Base-by-base conservation (phyloP, 2,113 vertebrate genomes). In the Alces alces region DNA sequence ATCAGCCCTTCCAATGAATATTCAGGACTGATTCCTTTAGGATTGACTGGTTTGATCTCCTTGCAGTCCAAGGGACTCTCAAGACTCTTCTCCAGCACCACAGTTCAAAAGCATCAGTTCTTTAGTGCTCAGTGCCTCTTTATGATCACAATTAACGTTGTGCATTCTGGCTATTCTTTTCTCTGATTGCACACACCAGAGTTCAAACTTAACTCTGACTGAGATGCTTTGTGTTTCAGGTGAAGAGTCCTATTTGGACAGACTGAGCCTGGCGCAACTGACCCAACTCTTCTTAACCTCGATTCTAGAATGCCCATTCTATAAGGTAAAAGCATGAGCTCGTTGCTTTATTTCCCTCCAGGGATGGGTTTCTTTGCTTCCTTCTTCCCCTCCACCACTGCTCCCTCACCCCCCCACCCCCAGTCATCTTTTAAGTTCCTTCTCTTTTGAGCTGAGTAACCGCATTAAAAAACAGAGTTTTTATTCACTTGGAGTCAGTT, bases 221-320 rank as follows among this genome's bases (percentile, higher is more conserved):
- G 5, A 91, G 61, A 33, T 66, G 96, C 14, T 97, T 97, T 92
- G 93, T 96, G 1, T 99, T 99, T 96, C 97, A 99, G 99, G 98
- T 50, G 96, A 99, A 78, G 98, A 98, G 12, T 97, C 97, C 0
- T 97, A 97, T 78, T 96, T 99, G 93, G 98, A 99, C 97, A 98
- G 97, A 58, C 30, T 85, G 28, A 97, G 98, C 86, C 97, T 99
- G 88, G 99, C 99, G 39, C 99, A 99, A 95, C 96, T 99, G 97
- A 99, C 99, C 5, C 99, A 99, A 82, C 99, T 99, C 64, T 99
- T 99, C 98, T 98, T 99, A 96, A 99, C 99, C 6, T 97, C 99
- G 17, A 98, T 98, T 95, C 97, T 99, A 36, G 99, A 99, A 89
- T 99, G 99, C 96, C 99, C 99, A 0, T 99, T 98, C 98, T 99